A percentile compares a stretch with the other conserved stretches of the same genome.
These are phyloP conservation scores for Coregonus ussuriensis DNA, from an alignment of 2,797 vertebrate species.

Conservation along the genomic window DNA sequence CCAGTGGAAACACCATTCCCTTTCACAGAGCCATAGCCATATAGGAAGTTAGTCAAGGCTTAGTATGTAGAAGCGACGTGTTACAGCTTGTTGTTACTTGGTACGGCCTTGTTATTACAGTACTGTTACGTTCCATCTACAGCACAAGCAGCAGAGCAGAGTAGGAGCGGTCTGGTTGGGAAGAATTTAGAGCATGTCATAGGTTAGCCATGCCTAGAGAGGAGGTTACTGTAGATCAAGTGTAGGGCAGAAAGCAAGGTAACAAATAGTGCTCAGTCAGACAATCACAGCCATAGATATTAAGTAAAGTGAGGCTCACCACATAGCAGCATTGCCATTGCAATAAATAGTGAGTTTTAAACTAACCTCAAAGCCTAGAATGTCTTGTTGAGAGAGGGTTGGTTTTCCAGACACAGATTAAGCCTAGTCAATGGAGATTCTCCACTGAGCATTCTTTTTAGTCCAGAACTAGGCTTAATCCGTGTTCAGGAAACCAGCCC, in stretches of 20 bases:
- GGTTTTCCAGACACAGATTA: neutral
- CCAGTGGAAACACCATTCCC: neutral
- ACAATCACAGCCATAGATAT: slow-evolving; percentile 30
- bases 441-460: neutral
- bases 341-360: slow-evolving; percentile 21
- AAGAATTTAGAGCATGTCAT: neutral
- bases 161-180: neutral
- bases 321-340: slow-evolving; percentile 42
- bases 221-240: neutral
- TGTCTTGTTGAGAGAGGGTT: slow-evolving; percentile 28
- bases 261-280: slow-evolving; percentile 15
- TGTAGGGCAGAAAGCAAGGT: slow-evolving; percentile 23
- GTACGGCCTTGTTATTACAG: slow-evolving; percentile 47
- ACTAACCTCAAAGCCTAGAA: slow-evolving; percentile 35
- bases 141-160: slow-evolving; percentile 23
- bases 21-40: slow-evolving; percentile 22
- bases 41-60: slow-evolving; percentile 37
- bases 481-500: neutral
- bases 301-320: neutral
- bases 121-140: slow-evolving; percentile 40
- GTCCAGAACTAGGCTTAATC: neutral
- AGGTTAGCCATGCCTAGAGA: neutral
- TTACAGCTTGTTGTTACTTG: slow-evolving; percentile 32
- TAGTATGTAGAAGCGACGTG: slow-evolving; percentile 17
- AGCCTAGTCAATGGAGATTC: neutral